Conservation (phyloP, 2,113 vertebrate genomes). For the Microcebus griseorufus region DNA sequence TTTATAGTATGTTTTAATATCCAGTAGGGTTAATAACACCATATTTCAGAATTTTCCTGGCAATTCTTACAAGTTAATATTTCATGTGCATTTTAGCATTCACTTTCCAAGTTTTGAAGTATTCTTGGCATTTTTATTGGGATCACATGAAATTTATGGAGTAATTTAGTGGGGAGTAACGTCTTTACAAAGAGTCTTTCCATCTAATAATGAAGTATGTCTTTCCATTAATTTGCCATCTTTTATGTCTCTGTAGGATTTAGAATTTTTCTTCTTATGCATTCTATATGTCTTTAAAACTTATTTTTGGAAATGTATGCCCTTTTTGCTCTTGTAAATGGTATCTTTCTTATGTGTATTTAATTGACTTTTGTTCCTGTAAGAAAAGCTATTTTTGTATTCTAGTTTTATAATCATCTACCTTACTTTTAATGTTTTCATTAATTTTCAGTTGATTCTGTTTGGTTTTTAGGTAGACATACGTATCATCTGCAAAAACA, state of each 20-base stretch:
- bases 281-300: neutral
- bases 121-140: slow-evolving; percentile 45
- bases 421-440: slow-evolving; percentile 19
- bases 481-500: neutral
- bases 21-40: neutral
- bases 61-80: slow-evolving; percentile 46
- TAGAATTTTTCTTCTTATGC: neutral
- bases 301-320: neutral
- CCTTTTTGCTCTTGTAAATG: slow-evolving; percentile 2
- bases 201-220: neutral
- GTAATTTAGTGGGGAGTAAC: neutral
- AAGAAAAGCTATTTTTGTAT: neutral
- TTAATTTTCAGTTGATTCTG: neutral
- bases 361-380: neutral
- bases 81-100: slow-evolving; percentile 46
- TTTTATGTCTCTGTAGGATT: slow-evolving; percentile 9
- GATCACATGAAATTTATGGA: slow-evolving; percentile 39
- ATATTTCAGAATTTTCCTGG: slow-evolving; percentile 20
- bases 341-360: neutral
- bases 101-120: slow-evolving; percentile 28
- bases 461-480: neutral
- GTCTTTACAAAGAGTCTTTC: neutral
- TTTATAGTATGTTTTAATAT: slow-evolving; percentile 56
- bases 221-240: slow-evolving; percentile 4
- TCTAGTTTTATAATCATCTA: neutral